Conservation (phyloP, 2,113 vertebrate species). For the Amblyornis subalaris region DNA sequence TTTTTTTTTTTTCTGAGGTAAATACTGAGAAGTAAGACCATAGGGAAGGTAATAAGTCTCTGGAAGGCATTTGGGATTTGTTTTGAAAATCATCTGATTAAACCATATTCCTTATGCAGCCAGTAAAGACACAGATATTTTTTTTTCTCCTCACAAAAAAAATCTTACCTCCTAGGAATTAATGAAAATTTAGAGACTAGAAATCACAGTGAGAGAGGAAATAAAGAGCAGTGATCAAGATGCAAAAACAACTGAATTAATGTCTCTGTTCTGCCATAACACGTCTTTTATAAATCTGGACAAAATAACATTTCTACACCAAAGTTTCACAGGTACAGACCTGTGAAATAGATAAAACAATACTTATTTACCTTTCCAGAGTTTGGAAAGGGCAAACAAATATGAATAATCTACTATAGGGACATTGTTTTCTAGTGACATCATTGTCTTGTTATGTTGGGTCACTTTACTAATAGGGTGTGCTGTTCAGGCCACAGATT, state of each 20-base stretch:
- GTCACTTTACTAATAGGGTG: background rate
- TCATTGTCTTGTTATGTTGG: background rate
- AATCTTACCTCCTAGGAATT: background rate
- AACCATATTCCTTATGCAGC: background rate
- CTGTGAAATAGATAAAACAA: background rate
- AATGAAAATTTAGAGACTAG: background rate
- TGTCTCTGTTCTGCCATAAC: background rate
- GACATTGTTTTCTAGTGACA: accelerated
- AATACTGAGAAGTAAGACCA: background rate
- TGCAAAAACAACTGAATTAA: background rate
- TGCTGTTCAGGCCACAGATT: background rate
- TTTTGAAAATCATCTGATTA: constrained; percentile 3
- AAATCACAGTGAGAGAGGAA: background rate
- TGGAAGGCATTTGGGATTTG: background rate
- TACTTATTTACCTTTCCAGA: background rate
- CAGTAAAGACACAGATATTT: background rate
- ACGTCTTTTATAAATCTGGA: background rate
- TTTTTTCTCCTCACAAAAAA: background rate
- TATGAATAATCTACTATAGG: background rate
- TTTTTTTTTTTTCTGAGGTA: background rate
- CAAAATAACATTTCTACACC: background rate
- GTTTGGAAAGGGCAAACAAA: background rate
- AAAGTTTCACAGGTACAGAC: background rate
- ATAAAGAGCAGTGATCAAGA: background rate
- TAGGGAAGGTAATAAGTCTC: background rate